Conservation (phyloP, 2,888 invertebrate species). For the Polydrusus tereticollis region DNA sequence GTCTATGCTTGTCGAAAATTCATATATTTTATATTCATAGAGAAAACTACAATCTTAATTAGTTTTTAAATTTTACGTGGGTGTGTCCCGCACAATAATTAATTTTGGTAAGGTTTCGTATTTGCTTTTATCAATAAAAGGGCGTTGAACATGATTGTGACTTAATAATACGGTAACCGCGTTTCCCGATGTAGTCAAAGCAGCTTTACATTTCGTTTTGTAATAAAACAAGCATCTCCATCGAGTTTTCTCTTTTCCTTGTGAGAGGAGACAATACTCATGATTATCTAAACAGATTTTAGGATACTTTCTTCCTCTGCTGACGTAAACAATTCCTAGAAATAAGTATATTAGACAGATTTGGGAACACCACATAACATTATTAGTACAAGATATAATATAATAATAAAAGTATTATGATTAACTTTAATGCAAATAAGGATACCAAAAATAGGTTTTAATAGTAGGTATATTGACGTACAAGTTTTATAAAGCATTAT, state of each 20-base stretch:
- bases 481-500: too few species aligned
- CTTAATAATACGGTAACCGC: conserved; percentile 36
- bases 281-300: conserved; percentile 53
- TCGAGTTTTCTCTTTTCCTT: conserved; percentile 53
- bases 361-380: too few species aligned
- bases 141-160: not conserved
- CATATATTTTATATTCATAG: too few species aligned
- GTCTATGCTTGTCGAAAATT: too few species aligned
- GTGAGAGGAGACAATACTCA: conserved; percentile 52
- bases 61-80: not conserved
- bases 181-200: conserved; percentile 52
- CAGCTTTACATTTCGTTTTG: conserved; percentile 56
- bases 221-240: conserved; percentile 59
- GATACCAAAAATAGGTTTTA: too few species aligned
- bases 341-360: conserved; percentile 3
- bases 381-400: too few species aligned
- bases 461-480: too few species aligned
- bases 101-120: conserved; percentile 14
- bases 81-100: conserved; percentile 5
- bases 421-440: too few species aligned
- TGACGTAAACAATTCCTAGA: conserved; percentile 50
- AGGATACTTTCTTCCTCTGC: conserved; percentile 49
- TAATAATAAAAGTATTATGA: too few species aligned
- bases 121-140: conserved; percentile 12
- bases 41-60: too few species aligned